Conservation (phyloP, 2,888 invertebrate genomes). For the Pyrgus malvae region DNA sequence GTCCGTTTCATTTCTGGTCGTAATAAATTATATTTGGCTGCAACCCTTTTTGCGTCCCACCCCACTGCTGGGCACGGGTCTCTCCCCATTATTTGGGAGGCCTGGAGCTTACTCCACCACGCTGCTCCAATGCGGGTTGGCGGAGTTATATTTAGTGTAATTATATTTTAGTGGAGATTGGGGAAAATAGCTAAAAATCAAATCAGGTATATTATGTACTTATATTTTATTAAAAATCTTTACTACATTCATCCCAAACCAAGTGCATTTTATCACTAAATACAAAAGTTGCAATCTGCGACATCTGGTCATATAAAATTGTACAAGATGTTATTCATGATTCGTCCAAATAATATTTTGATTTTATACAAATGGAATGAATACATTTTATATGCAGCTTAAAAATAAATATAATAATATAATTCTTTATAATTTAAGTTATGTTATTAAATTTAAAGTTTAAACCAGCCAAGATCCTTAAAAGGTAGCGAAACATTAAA, state of each 20-base stretch:
- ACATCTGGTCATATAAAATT: slow-evolving; percentile 33
- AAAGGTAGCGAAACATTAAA: neutral
- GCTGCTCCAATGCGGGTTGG: too few species aligned
- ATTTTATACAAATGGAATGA: slow-evolving; percentile 27
- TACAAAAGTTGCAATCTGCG: slow-evolving; percentile 47
- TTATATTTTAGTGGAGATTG: neutral
- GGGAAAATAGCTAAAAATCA: slow-evolving; percentile 35
- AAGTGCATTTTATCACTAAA: slow-evolving; percentile 64
- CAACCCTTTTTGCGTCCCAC: too few species aligned
- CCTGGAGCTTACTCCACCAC: too few species aligned
- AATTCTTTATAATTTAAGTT: slow-evolving; percentile 3
- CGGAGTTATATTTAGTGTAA: too few species aligned
- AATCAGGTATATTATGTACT: slow-evolving; percentile 44
- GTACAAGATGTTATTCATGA: slow-evolving; percentile 10
- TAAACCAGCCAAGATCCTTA: neutral
- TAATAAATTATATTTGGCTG: too few species aligned
- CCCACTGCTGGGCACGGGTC: too few species aligned
- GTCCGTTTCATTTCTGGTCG: too few species aligned
- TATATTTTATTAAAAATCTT: slow-evolving; percentile 69
- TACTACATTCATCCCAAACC: slow-evolving; percentile 79
- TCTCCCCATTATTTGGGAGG: too few species aligned
- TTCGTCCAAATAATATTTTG: slow-evolving; percentile 17
- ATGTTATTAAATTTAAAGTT: slow-evolving; percentile 3
- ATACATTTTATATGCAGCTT: slow-evolving; percentile 12
- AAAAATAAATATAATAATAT: neutral